Evolutionary conservation across 2,888 invertebrate species (phyloP).

Genomic region (Diplazon laetatorius): DNA sequence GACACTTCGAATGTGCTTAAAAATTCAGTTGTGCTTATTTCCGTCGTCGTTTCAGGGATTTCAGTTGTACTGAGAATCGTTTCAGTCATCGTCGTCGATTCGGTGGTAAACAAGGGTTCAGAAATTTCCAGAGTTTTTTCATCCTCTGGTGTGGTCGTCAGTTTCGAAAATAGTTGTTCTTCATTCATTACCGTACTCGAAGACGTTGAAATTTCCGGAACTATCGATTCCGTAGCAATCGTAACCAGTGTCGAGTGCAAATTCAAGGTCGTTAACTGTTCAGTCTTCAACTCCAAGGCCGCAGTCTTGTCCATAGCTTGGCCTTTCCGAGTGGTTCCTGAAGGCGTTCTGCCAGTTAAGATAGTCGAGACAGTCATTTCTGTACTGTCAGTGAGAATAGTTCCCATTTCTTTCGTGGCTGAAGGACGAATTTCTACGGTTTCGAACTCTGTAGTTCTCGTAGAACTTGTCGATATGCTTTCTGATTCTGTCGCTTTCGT

Average conservation of each 20-base stretch:
- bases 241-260: neutral
- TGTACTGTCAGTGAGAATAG: neutral
- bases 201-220: neutral
- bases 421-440: neutral
- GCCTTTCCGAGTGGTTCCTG: neutral
- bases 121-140: neutral
- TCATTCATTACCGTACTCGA: neutral
- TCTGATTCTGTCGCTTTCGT: neutral
- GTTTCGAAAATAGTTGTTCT: neutral
- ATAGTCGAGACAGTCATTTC: neutral
- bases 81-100: neutral
- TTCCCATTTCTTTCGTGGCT: neutral
- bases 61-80: neutral
- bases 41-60: neutral
- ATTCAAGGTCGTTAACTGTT: neutral
- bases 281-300: neutral
- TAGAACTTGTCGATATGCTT: neutral
- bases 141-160: neutral
- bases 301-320: too few species aligned
- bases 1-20: neutral
- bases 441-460: neutral
- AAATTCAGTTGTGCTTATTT: neutral
- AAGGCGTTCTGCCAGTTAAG: neutral
- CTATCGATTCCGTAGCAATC: neutral
- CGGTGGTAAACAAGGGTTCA: neutral